Evolutionary conservation across 2,113 vertebrate species (phyloP), one percentile per base, ranked within the genome.

Genomic region (Ibidorhyncha struthersii): DNA sequence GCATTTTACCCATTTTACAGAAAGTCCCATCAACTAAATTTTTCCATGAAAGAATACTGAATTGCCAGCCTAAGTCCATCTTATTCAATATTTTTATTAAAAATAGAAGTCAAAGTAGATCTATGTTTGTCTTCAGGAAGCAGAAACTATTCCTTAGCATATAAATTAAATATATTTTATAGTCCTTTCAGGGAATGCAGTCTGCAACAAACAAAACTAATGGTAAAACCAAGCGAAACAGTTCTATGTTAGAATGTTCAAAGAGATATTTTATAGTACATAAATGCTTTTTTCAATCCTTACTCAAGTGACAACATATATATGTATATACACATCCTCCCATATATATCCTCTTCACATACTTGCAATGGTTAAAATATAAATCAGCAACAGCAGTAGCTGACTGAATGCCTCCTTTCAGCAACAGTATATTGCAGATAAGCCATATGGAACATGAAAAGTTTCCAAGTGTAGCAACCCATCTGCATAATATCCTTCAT

Each of bases 371-470:
- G 93, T 95, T 95, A 96, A 96, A 95, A 72, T 40, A 76, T 30
- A 94, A 95, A 79, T 76, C 78, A 77, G 84, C 38, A 81, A 49
- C 61, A 94, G 86, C 91, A 91, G 91, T 43, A 84, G 83, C 72
- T 4, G 2, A 86, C 86, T 96, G 89, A 95, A 96, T 78, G 90
- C 70, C 84, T 95, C 95, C 92, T 95, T 90, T 93, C 89, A 96
- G 95, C 91, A 96, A 84, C 90, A 93, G 84, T 49, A 69, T 67
- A 91, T 36, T 84, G 93, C 96, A 94, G 96, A 96, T 96, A 96
- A 97, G 96, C 93, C 96, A 96, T 95, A 97, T 93, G 93, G 93
- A 97, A 93, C 90, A 94, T 62, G 82, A 95, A 90, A 85, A 96
- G 92, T 95, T 95, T 90, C 94, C 95, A 96, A 96, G 90, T 77